Conservation (phyloP, 2,113 vertebrate genomes). For the Laticauda colubrina region DNA sequence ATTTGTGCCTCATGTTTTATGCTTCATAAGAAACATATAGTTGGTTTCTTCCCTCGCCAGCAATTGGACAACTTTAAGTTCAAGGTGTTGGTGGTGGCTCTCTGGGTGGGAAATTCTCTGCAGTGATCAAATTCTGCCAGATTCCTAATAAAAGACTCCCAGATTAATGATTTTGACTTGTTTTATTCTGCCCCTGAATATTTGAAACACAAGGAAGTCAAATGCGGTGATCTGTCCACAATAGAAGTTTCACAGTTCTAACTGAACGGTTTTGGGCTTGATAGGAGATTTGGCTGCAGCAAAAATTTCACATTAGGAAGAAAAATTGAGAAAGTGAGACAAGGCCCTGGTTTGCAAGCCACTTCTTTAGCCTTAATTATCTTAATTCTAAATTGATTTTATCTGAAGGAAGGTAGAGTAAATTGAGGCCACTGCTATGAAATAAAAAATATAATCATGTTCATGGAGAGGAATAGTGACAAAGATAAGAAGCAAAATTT, state of each 20-base stretch:
- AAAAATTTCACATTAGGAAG: background rate
- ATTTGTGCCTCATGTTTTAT: background rate
- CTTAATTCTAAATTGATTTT: background rate
- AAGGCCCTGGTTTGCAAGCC: background rate
- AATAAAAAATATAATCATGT: background rate
- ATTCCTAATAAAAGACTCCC: background rate
- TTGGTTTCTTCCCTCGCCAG: fast-evolving
- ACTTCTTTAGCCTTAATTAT: background rate
- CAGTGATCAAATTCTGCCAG: background rate
- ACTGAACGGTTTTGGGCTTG: background rate
- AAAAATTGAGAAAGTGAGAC: background rate
- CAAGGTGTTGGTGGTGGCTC: too few species aligned
- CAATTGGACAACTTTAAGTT: background rate
- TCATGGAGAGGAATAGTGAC: background rate
- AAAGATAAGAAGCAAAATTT: background rate
- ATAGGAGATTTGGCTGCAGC: background rate
- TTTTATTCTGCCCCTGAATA: background rate
- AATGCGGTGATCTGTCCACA: background rate
- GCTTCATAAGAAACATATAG: background rate
- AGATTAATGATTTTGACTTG: background rate
- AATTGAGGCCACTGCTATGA: background rate
- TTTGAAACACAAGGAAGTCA: background rate
- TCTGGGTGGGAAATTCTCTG: background rate
- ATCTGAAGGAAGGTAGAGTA: background rate
- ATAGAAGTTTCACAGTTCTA: too few species aligned